Conservation (phyloP, 2,797 vertebrate genomes). For the Enteromius viviparus region DNA sequence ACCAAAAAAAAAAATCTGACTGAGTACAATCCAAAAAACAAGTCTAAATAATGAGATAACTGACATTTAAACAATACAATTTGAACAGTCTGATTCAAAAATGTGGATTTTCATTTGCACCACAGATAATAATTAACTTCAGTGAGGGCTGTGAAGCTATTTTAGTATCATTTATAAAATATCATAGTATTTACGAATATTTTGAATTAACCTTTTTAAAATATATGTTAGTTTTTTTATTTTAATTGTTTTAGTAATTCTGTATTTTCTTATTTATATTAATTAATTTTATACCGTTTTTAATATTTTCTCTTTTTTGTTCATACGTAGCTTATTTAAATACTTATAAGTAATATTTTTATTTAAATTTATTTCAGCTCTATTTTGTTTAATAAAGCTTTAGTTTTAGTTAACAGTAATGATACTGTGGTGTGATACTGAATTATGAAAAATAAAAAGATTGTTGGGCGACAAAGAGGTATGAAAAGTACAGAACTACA, state of each 20-base stretch:
- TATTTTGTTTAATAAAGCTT: neutral
- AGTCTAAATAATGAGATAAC: neutral
- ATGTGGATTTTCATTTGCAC: neutral
- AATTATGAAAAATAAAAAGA: neutral
- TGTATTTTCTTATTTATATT: neutral
- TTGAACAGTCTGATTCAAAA: neutral
- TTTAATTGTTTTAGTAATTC: neutral
- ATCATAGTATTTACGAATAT: neutral
- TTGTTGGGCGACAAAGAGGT: neutral
- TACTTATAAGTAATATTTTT: neutral
- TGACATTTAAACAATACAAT: neutral
- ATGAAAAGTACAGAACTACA: neutral
- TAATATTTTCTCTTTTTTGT: neutral
- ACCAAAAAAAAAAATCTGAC: neutral
- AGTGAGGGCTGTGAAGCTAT: neutral
- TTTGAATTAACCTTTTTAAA: neutral
- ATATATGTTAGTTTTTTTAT: neutral
- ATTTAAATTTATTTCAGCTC: neutral
- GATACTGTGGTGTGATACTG: neutral
- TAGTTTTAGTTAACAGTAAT: constrained; percentile 4
- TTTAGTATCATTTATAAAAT: neutral
- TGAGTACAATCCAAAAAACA: neutral
- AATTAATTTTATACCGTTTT: neutral
- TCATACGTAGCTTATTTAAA: neutral
- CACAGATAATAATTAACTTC: neutral